These are phyloP conservation scores for Abramis brama DNA, from an alignment of 2,113 vertebrate genomes.

Conservation along the genomic window DNA sequence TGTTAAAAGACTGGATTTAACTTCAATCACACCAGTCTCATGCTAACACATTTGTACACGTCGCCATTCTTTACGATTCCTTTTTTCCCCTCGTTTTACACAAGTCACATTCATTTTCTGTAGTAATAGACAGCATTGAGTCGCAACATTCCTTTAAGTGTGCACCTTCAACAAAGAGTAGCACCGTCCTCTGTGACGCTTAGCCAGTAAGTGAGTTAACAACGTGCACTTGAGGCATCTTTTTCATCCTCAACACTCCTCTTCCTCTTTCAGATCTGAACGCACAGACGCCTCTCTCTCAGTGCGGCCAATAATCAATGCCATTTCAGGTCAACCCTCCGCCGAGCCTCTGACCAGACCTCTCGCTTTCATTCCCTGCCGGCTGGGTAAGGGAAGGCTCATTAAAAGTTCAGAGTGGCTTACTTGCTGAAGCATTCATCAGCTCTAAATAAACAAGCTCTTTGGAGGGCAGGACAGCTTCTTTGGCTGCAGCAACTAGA, in stretches of 20 bases:
- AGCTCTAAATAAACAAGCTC: conserved; percentile 54
- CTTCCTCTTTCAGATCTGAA: conserved; percentile 46
- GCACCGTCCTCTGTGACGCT: neutral
- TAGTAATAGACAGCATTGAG: neutral
- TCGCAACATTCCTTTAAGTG: conserved; percentile 13
- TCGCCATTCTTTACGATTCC: neutral
- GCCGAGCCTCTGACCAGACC: conserved; percentile 51
- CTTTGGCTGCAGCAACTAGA: conserved; percentile 38
- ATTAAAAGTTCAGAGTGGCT: conserved; percentile 59
- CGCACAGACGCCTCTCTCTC: conserved; percentile 39
- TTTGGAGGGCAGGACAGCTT: conserved; percentile 33
- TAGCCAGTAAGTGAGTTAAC: conserved; percentile 42
- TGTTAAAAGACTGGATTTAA: neutral
- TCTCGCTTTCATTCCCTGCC: conserved; percentile 48
- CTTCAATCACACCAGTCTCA: neutral
- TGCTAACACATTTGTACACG: neutral
- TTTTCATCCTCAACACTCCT: conserved; percentile 52
- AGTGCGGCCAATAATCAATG: conserved; percentile 55
- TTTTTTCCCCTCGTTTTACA: neutral
- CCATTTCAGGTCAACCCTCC: conserved; percentile 53
- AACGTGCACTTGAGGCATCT: conserved; percentile 27
- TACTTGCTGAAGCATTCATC: conserved; percentile 47
- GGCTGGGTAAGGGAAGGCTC: conserved; percentile 46
- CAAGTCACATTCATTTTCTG: neutral
- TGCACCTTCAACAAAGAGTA: conserved; percentile 10